Conservation (phyloP, 2,888 invertebrate species). For the Pachymerium ferrugineum region DNA sequence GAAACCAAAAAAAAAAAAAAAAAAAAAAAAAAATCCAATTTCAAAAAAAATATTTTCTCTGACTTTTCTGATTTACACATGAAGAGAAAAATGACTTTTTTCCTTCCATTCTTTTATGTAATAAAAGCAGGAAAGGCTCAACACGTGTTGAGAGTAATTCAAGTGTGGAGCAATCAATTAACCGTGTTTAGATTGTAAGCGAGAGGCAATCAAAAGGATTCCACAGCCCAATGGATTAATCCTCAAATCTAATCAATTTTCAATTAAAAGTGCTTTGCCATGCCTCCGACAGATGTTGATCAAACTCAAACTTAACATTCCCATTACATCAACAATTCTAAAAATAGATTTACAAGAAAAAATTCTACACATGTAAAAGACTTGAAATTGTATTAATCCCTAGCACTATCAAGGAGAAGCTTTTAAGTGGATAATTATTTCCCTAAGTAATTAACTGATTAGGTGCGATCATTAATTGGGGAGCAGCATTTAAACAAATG, state of each 20-base stretch:
- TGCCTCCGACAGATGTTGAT: conserved; percentile 20
- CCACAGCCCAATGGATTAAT: conserved; percentile 22
- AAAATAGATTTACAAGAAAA: too few species aligned
- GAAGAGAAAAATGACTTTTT: too few species aligned
- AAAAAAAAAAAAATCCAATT: too few species aligned
- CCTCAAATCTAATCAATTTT: conserved; percentile 24
- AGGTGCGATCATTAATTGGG: conserved; percentile 31
- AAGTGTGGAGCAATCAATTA: conserved; percentile 24
- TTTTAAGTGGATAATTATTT: conserved; percentile 28
- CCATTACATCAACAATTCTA: conserved; percentile 15
- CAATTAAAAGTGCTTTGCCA: conserved; percentile 18
- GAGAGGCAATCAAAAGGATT: conserved; percentile 27
- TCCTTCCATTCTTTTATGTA: too few species aligned
- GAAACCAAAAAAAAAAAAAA: too few species aligned
- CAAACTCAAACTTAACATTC: conserved; percentile 7
- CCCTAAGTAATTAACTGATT: conserved; percentile 30
- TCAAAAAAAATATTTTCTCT: too few species aligned
- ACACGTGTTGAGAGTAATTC: conserved; percentile 25
- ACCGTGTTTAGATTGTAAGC: conserved; percentile 27
- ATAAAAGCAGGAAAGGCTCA: conserved; percentile 10
- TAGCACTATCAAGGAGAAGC: not conserved
- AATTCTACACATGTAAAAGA: too few species aligned
- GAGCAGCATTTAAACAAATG: conserved; percentile 28
- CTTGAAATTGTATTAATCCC: too few species aligned
- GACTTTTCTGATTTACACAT: too few species aligned